phyloP scores from a whole-genome alignment of 2,888 invertebrate species.

The Phorcus lineatus region DNA sequence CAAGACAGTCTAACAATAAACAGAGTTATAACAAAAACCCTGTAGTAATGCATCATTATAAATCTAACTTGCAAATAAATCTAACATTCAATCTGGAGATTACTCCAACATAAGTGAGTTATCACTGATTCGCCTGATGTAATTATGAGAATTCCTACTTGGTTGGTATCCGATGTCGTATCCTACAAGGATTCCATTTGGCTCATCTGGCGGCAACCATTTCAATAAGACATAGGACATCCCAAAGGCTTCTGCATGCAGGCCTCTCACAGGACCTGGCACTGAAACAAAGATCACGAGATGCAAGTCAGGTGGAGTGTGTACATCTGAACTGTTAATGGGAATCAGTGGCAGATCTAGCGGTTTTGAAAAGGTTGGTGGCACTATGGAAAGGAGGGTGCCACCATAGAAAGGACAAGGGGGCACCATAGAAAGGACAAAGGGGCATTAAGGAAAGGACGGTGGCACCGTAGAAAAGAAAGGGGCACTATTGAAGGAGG shows the following conservation, averaged over 20 bases:
- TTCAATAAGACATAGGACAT: slow-evolving; percentile 79
- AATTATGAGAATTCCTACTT: slow-evolving; percentile 61
- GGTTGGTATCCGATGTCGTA: slow-evolving; percentile 94
- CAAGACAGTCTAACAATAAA: no score
- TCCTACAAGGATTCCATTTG: slow-evolving; percentile 94
- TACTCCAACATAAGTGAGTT: neutral
- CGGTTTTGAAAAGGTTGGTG: no score
- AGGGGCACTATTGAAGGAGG: no score
- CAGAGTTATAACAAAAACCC: no score
- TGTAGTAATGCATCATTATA: neutral
- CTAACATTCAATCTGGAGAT: neutral
- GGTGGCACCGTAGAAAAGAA: no score
- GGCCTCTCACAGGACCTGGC: slow-evolving; percentile 60
- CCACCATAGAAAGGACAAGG: no score
- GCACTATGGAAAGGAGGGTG: no score
- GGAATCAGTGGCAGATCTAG: no score
- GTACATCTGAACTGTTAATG: no score
- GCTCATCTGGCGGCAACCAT: slow-evolving; percentile 94
- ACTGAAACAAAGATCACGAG: slow-evolving; percentile 46
- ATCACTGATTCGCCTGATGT: neutral
- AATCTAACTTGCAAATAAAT: neutral
- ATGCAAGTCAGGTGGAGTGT: no score
- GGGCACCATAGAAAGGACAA: no score
- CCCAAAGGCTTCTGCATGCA: slow-evolving; percentile 61
- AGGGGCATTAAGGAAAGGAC: no score